phyloP scores from a whole-genome alignment of 2,888 invertebrate species.

The Melangyna quadrimaculata region DNA sequence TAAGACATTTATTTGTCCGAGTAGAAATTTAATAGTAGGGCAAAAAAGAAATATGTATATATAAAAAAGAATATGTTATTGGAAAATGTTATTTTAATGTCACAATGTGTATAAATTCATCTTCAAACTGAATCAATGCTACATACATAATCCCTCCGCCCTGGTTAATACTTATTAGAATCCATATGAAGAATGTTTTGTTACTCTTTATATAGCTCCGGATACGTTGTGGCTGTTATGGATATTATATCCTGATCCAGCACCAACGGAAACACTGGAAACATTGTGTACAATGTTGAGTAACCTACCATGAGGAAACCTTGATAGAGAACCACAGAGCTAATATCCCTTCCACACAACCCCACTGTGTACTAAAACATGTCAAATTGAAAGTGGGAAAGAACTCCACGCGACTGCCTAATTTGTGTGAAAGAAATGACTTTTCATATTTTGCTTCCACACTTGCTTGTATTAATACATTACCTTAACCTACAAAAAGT shows the following conservation, averaged over 20 bases:
- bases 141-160: conserved; percentile 99
- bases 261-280: conserved; percentile 96
- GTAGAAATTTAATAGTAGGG: conserved; percentile 37
- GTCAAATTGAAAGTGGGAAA: too few relatives aligned
- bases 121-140: conserved; percentile 96
- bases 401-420: too few relatives aligned
- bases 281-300: conserved; percentile 98
- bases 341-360: too few relatives aligned
- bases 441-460: too few relatives aligned
- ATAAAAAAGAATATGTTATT: conserved; percentile 33
- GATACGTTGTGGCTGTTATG: conserved; percentile 94
- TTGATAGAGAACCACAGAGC: conserved; percentile 98
- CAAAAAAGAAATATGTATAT: conserved; percentile 21
- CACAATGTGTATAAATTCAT: conserved; percentile 99
- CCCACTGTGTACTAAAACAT: too few relatives aligned
- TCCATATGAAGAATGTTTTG: conserved; percentile 99
- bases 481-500: too few relatives aligned
- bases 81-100: too few relatives aligned
- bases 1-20: conserved; percentile 11
- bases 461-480: too few relatives aligned
- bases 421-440: too few relatives aligned
- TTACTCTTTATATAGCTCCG: conserved; percentile 99
- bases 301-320: conserved; percentile 99
- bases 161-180: conserved; percentile 99
- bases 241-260: conserved; percentile 98